These are phyloP conservation scores for Micrasema minimum DNA, from an alignment of 1,140 invertebrate genomes.

Conservation along the genomic window DNA sequence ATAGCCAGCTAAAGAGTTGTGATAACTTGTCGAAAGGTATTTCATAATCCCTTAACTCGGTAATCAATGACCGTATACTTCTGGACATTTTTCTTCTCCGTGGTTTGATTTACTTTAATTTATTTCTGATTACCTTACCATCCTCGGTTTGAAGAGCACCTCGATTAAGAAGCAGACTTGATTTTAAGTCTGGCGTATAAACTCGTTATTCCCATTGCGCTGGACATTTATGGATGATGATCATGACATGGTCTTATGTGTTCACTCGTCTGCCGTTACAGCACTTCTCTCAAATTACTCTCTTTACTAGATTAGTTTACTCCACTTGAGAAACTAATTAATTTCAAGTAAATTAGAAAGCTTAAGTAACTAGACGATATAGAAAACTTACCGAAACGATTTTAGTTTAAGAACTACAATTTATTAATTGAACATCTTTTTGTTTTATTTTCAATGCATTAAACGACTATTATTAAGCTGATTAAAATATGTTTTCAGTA, in stretches of 20 bases:
- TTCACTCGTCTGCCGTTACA: neutral
- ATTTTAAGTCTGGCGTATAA: slow-evolving; percentile 14
- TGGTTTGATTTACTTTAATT: neutral
- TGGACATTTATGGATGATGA: slow-evolving; percentile 19
- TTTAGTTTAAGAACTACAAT: too few species aligned
- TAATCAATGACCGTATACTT: neutral
- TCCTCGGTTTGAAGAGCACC: slow-evolving; percentile 8
- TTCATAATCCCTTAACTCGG: neutral
- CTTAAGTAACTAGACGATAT: too few species aligned
- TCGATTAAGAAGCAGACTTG: slow-evolving; percentile 25
- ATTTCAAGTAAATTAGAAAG: slow-evolving; percentile 1
- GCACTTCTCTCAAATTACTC: slow-evolving; percentile 6
- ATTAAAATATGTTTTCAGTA: too few species aligned
- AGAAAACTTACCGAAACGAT: too few species aligned
- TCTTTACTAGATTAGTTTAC: neutral
- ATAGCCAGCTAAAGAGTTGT: neutral
- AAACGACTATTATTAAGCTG: too few species aligned
- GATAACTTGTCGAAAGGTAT: slow-evolving; percentile 29
- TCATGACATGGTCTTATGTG: slow-evolving; percentile 10
- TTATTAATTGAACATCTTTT: too few species aligned
- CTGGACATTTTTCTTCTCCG: neutral
- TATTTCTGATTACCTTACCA: neutral
- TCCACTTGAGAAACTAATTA: neutral
- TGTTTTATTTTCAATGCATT: too few species aligned
- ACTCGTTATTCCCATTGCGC: slow-evolving; percentile 28